Base-by-base conservation (phyloP, 2,113 vertebrate genomes). In the Dromaius novaehollandiae region DNA sequence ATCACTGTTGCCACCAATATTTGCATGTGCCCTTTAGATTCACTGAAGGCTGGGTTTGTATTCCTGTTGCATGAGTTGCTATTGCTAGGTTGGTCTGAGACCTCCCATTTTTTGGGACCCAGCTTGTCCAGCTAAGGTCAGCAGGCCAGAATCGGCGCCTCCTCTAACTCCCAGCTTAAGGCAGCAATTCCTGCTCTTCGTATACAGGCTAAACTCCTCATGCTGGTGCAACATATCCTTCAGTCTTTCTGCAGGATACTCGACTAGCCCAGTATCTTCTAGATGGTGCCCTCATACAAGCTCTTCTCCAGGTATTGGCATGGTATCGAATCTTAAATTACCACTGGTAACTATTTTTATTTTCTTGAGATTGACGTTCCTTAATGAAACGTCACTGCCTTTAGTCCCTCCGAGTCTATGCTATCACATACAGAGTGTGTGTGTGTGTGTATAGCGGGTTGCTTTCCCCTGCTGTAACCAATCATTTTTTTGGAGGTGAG, bases 361-460 rank as follows among this genome's bases (percentile, higher is more conserved):
- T n/a, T 76, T 55, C 42, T n/a, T 80, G 60, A 80, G 28, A 68
- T 32, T 86, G 58, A 48, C 5, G 11, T 61, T 38, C 69, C 17
- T 18, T 61, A 51, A 44, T 30, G 25, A 77, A 78, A 86, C 69
- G 74, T 78, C 55, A 61, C 21, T 80, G 24, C 63, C 70, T 1
- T n/a, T 90, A 13, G 11, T 70, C 46, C 21, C 66, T 65, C 36
- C 22, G 46, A 58, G 9, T 42, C 51, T 86, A 5, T 77, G 24
- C 20, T 79, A 10, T 64, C 44, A 21, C 46, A 42, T 42, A 50
- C 76, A 55, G 69, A 7, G 1, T 71, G 22, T 64, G 2, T 64
- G 22, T 64, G 2, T 64, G 2, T 2, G 4, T 44, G 8, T 2
- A 0, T 13, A 78, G 4, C 7, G 30, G 60, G 22, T 44, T 68